Evolutionary conservation across 2,797 vertebrate genomes (phyloP).

Genomic region (Atherinosoma microstoma): DNA sequence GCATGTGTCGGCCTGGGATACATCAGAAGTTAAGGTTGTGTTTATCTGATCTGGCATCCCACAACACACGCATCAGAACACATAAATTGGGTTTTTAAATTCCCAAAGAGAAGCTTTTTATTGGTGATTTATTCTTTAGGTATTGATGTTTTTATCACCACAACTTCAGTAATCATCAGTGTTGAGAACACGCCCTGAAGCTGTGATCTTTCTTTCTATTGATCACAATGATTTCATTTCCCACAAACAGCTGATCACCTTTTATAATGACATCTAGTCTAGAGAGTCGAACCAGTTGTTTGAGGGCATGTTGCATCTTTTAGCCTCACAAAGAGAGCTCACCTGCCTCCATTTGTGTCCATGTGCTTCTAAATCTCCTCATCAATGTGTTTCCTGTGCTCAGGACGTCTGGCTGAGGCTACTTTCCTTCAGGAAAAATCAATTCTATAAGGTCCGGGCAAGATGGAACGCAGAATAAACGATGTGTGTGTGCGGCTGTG

Average conservation of each 20-base stretch:
- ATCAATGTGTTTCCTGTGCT: slow-evolving; percentile 67
- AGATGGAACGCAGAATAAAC: slow-evolving; percentile 46
- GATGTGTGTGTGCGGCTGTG: slow-evolving; percentile 31
- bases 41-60: no score
- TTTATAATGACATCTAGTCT: slow-evolving; percentile 5
- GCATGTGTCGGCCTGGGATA: no score
- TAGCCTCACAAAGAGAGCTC: slow-evolving; percentile 30
- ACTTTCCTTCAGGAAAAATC: slow-evolving; percentile 68
- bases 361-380: slow-evolving; percentile 61
- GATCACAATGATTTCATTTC: not conserved
- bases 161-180: not conserved
- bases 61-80: no score
- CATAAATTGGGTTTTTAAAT: no score
- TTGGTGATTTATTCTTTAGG: not conserved
- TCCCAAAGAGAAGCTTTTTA: no score
- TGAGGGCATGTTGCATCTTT: slow-evolving; percentile 28
- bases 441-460: slow-evolving; percentile 56
- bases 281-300: slow-evolving; percentile 7
- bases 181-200: not conserved
- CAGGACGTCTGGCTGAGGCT: slow-evolving; percentile 58
- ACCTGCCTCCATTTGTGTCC: slow-evolving; percentile 13
- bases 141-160: not conserved
- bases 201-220: not conserved
- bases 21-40: no score
- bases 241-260: not conserved